phyloP scores from a whole-genome alignment of 2,113 vertebrate genomes.

The Sylvilagus bachmani region DNA sequence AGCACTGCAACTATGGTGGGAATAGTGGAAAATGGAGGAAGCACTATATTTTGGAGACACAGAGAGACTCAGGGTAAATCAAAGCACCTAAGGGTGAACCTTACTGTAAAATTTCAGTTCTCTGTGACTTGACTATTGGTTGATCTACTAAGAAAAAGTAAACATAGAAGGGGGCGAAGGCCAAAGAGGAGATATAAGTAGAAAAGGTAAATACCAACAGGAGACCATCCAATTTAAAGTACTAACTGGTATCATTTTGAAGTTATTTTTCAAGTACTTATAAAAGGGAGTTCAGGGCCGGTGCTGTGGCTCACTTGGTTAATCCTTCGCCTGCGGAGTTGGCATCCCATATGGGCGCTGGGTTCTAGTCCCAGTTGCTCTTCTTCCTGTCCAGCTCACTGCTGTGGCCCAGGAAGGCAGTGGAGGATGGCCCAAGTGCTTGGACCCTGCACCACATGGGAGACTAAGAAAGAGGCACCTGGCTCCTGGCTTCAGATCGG shows the following conservation, averaged over 20 bases:
- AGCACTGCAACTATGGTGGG: neutral
- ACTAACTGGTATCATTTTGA: neutral
- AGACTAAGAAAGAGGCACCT: too few relatives aligned
- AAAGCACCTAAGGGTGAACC: too few relatives aligned
- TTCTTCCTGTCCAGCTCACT: too few relatives aligned
- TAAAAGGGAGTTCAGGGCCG: neutral
- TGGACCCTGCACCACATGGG: too few relatives aligned
- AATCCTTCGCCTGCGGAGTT: too few relatives aligned
- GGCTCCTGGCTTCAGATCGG: too few relatives aligned
- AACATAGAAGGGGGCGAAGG: neutral
- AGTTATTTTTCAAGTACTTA: neutral
- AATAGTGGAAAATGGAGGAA: neutral
- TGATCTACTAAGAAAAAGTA: neutral
- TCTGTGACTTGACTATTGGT: neutral
- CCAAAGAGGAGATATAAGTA: neutral
- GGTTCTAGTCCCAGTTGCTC: too few relatives aligned
- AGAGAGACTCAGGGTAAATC: rapidly evolving
- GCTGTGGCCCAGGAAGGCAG: too few relatives aligned
- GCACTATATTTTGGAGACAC: neutral
- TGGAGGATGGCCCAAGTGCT: too few relatives aligned
- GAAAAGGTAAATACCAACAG: too few relatives aligned
- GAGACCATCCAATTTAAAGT: neutral
- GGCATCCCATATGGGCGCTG: too few relatives aligned
- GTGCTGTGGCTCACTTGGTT: too few relatives aligned
- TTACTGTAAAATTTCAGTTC: neutral